Evolutionary conservation across 2,797 vertebrate species (phyloP).

Genomic region (Schizothorax lantsangensis): DNA sequence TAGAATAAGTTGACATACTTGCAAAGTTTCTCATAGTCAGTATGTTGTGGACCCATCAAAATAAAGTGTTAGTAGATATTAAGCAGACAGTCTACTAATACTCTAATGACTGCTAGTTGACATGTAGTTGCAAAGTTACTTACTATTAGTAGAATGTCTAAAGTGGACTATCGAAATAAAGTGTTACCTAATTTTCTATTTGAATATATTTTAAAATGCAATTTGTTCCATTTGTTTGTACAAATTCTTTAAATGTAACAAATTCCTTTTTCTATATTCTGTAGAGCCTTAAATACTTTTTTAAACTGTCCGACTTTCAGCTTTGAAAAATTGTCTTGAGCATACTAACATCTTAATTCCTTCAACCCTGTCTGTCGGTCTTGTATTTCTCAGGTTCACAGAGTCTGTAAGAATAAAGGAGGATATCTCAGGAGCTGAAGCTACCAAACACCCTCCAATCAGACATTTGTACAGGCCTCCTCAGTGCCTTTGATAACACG

Average conservation of each 20-base stretch:
- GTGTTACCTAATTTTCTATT: neutral
- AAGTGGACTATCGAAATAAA: no score
- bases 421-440: slow-evolving; percentile 19
- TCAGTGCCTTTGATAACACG: slow-evolving; percentile 22
- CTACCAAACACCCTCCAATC: slow-evolving; percentile 25
- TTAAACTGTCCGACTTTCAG: neutral
- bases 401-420: neutral
- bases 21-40: no score
- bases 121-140: no score
- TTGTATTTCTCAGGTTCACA: slow-evolving; percentile 5
- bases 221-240: no score
- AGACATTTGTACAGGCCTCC: slow-evolving; percentile 28
- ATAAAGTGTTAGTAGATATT: no score
- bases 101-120: no score
- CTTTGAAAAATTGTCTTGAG: neutral
- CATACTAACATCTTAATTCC: neutral
- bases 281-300: neutral
- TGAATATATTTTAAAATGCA: neutral
- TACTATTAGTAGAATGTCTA: no score
- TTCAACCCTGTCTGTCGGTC: neutral
- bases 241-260: no score
- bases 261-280: neutral
- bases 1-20: no score
- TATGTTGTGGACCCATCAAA: no score
- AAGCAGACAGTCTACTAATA: no score